These are phyloP conservation scores for Tenthredo scrophulariae DNA, from an alignment of 2,888 invertebrate species.

Conservation along the genomic window DNA sequence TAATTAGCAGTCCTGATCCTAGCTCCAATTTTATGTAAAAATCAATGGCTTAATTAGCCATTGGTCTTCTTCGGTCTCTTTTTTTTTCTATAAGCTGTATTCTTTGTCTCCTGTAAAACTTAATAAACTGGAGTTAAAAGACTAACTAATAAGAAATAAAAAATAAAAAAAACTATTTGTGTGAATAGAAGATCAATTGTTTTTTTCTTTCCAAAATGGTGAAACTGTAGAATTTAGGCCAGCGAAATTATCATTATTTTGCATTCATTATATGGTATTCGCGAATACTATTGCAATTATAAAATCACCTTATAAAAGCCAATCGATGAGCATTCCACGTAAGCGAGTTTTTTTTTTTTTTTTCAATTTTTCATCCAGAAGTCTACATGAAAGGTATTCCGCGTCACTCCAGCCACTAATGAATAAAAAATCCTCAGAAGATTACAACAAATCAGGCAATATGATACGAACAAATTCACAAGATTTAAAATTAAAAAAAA, in stretches of 20 bases:
- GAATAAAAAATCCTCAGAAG: too few relatives aligned
- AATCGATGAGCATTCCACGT: background rate
- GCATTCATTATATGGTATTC: background rate
- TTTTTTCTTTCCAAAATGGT: background rate
- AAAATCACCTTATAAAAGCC: background rate
- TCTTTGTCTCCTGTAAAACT: background rate
- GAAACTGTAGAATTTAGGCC: background rate
- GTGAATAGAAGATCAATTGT: background rate
- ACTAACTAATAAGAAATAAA: background rate
- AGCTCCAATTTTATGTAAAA: background rate
- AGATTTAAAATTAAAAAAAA: too few relatives aligned
- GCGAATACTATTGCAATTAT: background rate
- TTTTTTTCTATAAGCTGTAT: background rate
- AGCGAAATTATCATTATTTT: background rate
- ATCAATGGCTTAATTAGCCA: background rate
- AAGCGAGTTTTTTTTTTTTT: background rate
- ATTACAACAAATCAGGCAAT: too few relatives aligned
- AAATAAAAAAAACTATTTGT: background rate
- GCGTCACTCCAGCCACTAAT: too few relatives aligned
- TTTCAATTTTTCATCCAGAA: background rate
- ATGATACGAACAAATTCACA: too few relatives aligned
- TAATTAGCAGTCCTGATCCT: background rate
- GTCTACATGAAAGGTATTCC: background rate
- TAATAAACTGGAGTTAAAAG: background rate
- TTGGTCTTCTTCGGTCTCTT: background rate